Evolutionary conservation across 2,888 invertebrate genomes (phyloP).

Genomic region (Phyllotreta striolata): DNA sequence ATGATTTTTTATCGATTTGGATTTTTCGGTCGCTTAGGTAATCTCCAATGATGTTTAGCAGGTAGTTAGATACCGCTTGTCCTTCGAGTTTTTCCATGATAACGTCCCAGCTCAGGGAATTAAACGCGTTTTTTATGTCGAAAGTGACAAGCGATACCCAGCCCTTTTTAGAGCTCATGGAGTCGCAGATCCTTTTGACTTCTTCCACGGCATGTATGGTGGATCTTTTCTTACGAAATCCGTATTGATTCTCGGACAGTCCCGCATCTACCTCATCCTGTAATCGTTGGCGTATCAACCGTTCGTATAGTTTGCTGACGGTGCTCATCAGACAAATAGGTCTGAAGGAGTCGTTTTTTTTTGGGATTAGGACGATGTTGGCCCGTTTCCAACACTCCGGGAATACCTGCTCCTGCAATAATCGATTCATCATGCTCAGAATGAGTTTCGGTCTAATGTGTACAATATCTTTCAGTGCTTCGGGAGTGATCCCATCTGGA

Average conservation of each 20-base stretch:
- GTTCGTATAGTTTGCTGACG: background rate
- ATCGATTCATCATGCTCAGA: too few species aligned
- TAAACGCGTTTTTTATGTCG: slow-evolving; percentile 12
- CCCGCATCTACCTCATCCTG: background rate
- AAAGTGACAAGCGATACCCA: slow-evolving; percentile 5
- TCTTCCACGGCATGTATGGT: slow-evolving; percentile 9
- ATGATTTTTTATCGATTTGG: too few species aligned
- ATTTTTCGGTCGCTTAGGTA: background rate
- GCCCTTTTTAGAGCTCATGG: background rate
- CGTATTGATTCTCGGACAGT: slow-evolving; percentile 11
- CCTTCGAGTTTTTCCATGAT: background rate
- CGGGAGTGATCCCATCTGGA: too few species aligned
- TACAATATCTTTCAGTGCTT: too few species aligned
- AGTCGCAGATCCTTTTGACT: background rate
- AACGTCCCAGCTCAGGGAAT: slow-evolving; percentile 1
- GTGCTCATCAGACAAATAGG: slow-evolving; percentile 8
- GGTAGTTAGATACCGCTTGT: background rate
- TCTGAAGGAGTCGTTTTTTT: background rate
- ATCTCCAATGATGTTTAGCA: background rate
- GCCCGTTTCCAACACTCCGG: too few species aligned
- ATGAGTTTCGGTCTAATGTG: too few species aligned
- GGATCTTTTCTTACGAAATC: slow-evolving; percentile 11
- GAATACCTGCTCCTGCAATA: too few species aligned
- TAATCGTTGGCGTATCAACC: background rate
- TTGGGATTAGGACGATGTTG: too few species aligned